These are phyloP conservation scores for Dastarcus helophoroides DNA, from an alignment of 2,888 invertebrate species.

Conservation along the genomic window DNA sequence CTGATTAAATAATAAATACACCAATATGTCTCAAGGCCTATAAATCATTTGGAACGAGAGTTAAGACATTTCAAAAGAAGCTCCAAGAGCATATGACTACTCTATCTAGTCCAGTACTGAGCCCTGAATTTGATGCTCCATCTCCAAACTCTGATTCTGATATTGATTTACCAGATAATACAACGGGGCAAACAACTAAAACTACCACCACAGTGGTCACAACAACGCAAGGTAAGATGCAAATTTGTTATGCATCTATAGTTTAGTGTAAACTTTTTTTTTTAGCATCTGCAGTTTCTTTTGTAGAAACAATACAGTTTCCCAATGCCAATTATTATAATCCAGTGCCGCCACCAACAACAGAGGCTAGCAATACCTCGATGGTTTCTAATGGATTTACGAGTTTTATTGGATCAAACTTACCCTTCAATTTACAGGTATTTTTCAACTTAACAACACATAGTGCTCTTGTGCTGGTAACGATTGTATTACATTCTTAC, in stretches of 20 bases:
- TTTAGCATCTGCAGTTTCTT: background rate
- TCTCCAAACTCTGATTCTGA: conserved; percentile 78
- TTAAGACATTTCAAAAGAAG: conserved; percentile 75
- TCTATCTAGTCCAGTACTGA: conserved; percentile 57
- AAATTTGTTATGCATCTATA: background rate
- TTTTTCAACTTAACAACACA: conserved; percentile 9
- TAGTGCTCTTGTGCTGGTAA: too few relatives aligned
- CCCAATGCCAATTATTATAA: conserved; percentile 40
- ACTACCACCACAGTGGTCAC: background rate
- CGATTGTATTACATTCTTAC: too few relatives aligned
- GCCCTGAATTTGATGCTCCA: conserved; percentile 55
- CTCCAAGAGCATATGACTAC: conserved; percentile 69
- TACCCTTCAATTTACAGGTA: conserved; percentile 45
- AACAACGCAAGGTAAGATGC: conserved; percentile 3
- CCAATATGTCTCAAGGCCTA: conserved; percentile 67
- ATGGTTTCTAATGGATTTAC: conserved; percentile 44
- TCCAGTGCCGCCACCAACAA: conserved; percentile 28
- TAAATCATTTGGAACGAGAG: conserved; percentile 82
- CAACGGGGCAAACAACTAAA: background rate
- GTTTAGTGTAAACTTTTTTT: background rate
- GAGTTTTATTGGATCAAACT: conserved; percentile 52
- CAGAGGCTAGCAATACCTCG: conserved; percentile 16
- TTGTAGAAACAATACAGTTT: conserved; percentile 16
- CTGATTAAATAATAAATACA: too few relatives aligned
- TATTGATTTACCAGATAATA: conserved; percentile 54